Conservation (phyloP, 1,140 invertebrate genomes). For the Phocides pigmalion region DNA sequence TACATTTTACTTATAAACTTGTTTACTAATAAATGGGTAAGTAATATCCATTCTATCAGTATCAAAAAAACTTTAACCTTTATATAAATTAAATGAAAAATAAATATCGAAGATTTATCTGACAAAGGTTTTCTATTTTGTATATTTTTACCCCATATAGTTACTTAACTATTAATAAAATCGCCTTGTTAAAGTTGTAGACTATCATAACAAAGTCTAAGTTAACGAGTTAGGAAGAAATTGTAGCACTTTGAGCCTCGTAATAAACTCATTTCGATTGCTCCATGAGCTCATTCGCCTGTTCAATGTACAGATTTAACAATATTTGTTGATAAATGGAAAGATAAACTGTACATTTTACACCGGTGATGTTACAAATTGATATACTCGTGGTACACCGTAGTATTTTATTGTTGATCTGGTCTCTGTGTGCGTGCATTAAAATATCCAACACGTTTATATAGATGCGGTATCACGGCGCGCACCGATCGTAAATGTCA, state of each 20-base stretch:
- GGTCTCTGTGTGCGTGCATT: constrained; percentile 59
- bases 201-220: neutral
- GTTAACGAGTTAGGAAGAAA: neutral
- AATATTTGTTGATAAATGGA: constrained; percentile 67
- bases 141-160: too few relatives aligned
- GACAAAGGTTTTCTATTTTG: too few relatives aligned
- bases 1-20: too few relatives aligned
- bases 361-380: constrained; percentile 65
- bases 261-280: constrained; percentile 16
- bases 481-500: constrained; percentile 79
- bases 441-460: constrained; percentile 73
- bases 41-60: too few relatives aligned
- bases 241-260: neutral
- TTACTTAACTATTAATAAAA: too few relatives aligned
- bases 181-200: neutral
- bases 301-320: constrained; percentile 35
- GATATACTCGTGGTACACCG: constrained; percentile 53
- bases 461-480: constrained; percentile 74
- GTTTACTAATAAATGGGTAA: too few relatives aligned
- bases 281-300: constrained; percentile 1
- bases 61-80: too few relatives aligned
- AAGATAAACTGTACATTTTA: constrained; percentile 63
- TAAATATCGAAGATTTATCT: too few relatives aligned
- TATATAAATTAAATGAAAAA: too few relatives aligned
- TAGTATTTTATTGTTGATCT: constrained; percentile 57